These are phyloP conservation scores for Callopanchax toddi DNA, from an alignment of 2,113 vertebrate species.

Conservation along the genomic window DNA sequence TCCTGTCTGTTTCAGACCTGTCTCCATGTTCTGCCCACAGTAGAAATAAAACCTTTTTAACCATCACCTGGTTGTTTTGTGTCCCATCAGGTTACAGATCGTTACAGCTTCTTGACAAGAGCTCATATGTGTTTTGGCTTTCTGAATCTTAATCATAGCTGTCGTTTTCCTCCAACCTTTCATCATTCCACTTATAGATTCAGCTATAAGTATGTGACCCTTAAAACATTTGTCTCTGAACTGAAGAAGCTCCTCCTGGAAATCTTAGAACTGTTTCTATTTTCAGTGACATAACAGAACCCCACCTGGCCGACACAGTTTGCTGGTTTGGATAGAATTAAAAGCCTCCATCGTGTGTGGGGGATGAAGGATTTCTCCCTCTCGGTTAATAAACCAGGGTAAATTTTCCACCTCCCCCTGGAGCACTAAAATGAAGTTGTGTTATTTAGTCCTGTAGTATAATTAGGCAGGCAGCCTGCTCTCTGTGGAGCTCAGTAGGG, in stretches of 20 bases:
- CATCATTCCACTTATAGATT: too few relatives aligned
- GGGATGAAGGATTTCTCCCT: constrained; percentile 13
- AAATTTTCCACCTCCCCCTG: constrained; percentile 2
- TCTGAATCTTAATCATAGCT: not conserved
- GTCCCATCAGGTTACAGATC: too few relatives aligned
- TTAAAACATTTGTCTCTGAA: constrained; percentile 47
- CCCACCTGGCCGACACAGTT: constrained; percentile 17
- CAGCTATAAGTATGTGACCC: constrained; percentile 57
- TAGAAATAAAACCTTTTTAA: too few relatives aligned
- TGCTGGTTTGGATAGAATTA: not conserved
- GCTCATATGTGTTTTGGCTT: not conserved
- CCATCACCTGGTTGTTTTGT: too few relatives aligned
- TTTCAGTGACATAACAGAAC: constrained; percentile 23
- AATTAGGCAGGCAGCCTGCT: constrained; percentile 32
- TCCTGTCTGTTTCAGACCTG: too few relatives aligned
- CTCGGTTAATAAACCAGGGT: constrained; percentile 22
- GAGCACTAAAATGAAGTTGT: constrained; percentile 42
- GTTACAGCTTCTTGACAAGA: too few relatives aligned
- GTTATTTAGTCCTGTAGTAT: constrained; percentile 26
- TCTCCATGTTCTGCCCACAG: too few relatives aligned
- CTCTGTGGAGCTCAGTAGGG: constrained; percentile 17
- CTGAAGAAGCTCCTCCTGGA: constrained; percentile 28
- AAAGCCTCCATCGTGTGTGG: not conserved
- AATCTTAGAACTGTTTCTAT: constrained; percentile 17
- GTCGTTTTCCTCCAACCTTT: too few relatives aligned